Evolutionary conservation across 2,888 invertebrate genomes (phyloP).

Genomic region (Hyposoter dolosus): DNA sequence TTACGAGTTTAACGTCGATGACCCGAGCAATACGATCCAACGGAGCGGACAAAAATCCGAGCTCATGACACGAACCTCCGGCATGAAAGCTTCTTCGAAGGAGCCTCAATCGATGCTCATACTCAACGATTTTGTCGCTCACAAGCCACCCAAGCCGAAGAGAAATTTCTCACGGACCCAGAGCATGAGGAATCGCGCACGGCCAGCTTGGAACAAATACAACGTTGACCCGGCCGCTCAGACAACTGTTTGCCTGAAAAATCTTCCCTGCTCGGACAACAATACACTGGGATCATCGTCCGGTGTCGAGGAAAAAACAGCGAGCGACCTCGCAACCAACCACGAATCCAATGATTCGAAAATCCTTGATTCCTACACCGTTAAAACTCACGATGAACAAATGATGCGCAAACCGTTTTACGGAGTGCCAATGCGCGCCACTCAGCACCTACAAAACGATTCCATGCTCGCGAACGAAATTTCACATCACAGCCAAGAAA

Average conservation of each 20-base stretch:
- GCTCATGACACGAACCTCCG: conserved; percentile 71
- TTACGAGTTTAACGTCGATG: conserved; percentile 79
- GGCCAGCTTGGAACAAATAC: conserved; percentile 81
- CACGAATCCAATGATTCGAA: not conserved
- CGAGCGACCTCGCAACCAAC: conserved; percentile 7
- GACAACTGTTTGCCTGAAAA: conserved; percentile 59
- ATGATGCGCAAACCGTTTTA: conserved; percentile 53
- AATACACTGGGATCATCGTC: conserved; percentile 18
- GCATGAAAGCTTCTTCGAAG: conserved; percentile 72
- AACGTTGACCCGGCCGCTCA: conserved; percentile 71
- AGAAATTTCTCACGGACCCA: conserved; percentile 80
- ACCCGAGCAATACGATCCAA: conserved; percentile 64
- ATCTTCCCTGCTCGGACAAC: conserved; percentile 65
- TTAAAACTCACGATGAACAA: conserved; percentile 36
- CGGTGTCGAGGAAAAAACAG: conserved; percentile 44
- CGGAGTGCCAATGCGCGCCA: conserved; percentile 34
- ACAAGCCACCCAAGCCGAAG: conserved; percentile 90
- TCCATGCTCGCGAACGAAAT: conserved; percentile 48
- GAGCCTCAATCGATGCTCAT: conserved; percentile 80
- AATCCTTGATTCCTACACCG: conserved; percentile 18
- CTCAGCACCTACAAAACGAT: conserved; percentile 37
- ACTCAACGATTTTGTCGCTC: conserved; percentile 86
- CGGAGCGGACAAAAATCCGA: conserved; percentile 69
- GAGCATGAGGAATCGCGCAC: conserved; percentile 80
- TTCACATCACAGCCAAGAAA: conserved; percentile 34